These are phyloP conservation scores for Spilosoma lubricipeda DNA, from an alignment of 2,888 invertebrate genomes.

Conservation along the genomic window DNA sequence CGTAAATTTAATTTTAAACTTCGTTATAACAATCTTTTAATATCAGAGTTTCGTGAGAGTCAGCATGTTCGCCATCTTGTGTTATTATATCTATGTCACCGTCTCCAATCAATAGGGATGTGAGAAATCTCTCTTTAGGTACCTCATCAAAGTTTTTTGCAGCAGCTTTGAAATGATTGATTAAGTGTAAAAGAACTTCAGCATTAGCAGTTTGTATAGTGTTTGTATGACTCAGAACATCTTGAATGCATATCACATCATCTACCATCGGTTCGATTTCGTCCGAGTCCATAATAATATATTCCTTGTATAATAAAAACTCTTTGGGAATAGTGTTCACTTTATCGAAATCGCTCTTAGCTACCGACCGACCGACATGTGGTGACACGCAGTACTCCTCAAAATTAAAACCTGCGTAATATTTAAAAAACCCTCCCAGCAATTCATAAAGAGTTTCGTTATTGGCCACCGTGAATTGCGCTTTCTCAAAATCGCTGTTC, in stretches of 20 bases:
- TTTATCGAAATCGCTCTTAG: constrained; percentile 10
- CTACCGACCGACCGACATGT: constrained; percentile 1
- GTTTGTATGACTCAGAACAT: background rate
- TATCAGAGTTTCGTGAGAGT: background rate
- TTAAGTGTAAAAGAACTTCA: background rate
- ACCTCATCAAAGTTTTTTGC: background rate
- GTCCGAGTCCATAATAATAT: background rate
- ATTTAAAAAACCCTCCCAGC: constrained; percentile 61
- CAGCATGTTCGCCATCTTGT: background rate
- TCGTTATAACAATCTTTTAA: background rate
- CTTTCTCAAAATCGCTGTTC: constrained; percentile 1
- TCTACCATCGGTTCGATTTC: background rate
- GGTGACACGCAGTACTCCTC: constrained; percentile 12
- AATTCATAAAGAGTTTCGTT: constrained; percentile 46
- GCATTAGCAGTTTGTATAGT: background rate
- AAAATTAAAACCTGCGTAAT: constrained; percentile 50
- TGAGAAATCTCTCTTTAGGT: background rate
- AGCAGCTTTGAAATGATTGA: background rate
- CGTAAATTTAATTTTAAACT: background rate
- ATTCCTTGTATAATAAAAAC: constrained; percentile 14
- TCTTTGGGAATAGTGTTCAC: constrained; percentile 12
- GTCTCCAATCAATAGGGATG: background rate
- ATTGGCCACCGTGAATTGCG: background rate
- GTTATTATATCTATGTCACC: background rate
- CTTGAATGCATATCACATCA: constrained; percentile 14